Evolutionary conservation across 2,797 vertebrate species (phyloP).

Genomic region (Telmatherina bonti): DNA sequence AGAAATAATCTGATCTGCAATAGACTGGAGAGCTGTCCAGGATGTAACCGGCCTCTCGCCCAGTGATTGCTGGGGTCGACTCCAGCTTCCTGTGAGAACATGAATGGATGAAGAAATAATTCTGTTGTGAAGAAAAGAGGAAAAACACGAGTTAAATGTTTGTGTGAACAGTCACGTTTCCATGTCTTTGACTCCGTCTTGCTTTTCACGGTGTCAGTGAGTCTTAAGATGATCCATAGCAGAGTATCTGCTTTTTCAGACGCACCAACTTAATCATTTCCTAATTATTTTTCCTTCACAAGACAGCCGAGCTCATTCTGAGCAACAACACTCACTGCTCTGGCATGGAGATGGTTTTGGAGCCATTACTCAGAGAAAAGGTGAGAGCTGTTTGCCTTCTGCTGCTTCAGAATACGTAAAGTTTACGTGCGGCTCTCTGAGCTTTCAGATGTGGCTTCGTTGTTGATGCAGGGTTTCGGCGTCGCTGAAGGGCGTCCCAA

Average conservation of each 20-base stretch:
- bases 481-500: slow-evolving; percentile 89
- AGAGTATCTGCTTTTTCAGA: not conserved
- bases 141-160: slow-evolving; percentile 51
- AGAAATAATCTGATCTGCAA: no score
- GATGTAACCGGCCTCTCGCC: no score
- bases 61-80: no score
- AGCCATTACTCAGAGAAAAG: slow-evolving; percentile 83
- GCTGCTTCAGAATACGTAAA: not conserved
- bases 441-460: slow-evolving; percentile 1
- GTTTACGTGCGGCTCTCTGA: not conserved
- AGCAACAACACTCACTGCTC: slow-evolving; percentile 77
- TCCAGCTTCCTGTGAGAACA: no score
- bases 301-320: slow-evolving; percentile 84
- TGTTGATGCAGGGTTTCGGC: slow-evolving; percentile 87
- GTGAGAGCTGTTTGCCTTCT: slow-evolving; percentile 55
- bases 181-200: slow-evolving; percentile 15
- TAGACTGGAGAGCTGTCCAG: no score
- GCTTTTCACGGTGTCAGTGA: slow-evolving; percentile 34
- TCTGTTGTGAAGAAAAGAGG: not conserved
- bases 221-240: not conserved
- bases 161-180: slow-evolving; percentile 36
- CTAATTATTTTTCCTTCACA: slow-evolving; percentile 23
- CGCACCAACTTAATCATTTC: slow-evolving; percentile 41
- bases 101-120: not conserved
- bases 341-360: slow-evolving; percentile 68